Evolutionary conservation across 2,888 invertebrate genomes (phyloP).

Genomic region (Macrosiphum euphorbiae): DNA sequence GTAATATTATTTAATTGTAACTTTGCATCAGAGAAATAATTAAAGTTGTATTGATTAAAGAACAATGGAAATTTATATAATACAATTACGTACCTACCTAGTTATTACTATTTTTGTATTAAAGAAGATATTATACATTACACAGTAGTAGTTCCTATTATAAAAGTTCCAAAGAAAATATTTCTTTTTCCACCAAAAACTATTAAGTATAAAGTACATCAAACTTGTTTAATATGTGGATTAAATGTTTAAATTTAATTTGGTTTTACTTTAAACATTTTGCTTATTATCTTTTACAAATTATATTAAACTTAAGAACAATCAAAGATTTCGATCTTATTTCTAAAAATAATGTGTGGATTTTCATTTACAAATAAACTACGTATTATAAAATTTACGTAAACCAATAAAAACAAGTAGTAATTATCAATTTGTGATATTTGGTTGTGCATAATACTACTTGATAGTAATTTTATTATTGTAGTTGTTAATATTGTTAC

Average conservation of each 20-base stretch:
- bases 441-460: background rate
- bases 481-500: background rate
- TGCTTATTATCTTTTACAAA: background rate
- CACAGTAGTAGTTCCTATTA: background rate
- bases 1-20: background rate
- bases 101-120: background rate
- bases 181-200: background rate
- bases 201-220: background rate
- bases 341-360: background rate
- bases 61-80: background rate
- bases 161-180: background rate
- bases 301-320: background rate
- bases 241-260: background rate
- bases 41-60: background rate
- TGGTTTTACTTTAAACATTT: background rate
- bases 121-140: conserved; percentile 12
- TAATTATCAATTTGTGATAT: background rate
- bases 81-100: background rate
- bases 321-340: background rate
- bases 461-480: background rate
- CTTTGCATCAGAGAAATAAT: background rate
- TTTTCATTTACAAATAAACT: background rate
- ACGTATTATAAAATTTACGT: background rate
- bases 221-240: background rate
- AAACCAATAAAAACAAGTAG: background rate